Base-by-base conservation (phyloP, 1,140 invertebrate genomes). In the Chionoecetes opilio region DNA sequence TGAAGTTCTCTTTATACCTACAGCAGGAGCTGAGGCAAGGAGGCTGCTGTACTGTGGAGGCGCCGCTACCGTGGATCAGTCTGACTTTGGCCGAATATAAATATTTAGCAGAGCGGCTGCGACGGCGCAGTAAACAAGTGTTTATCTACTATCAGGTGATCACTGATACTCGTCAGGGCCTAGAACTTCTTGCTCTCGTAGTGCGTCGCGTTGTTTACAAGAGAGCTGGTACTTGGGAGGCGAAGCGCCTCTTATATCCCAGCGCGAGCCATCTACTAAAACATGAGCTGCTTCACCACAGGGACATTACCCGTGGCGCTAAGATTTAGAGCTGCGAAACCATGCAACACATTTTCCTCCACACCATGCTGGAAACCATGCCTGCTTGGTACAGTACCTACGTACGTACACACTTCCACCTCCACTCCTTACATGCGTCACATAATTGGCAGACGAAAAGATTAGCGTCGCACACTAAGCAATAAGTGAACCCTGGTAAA, bases 1-100 rank as follows among this genome's bases (percentile, higher is more conserved):
- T 91, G 89, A 91, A 91, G 89, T 91, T 91, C 89, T 91, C 89
- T 91, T 91, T 91, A 91, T 91, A 91, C 63, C 53, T 38, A 14
- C 89, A 75, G 41, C 46, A 34, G 89, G 41, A 91, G 89, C 89
- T n/a, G 31, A 14, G 34, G 11, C 63, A 92, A 17, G 31, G 91
- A 31, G 3, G 75, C 14, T 34, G 75, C 46, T 29, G 75, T 17
- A 63, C 21, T 14, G 1, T 31, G 3, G 82, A 34, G 6, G 34
- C 0, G 32, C 17, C 6, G 91, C n/a, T n/a, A 26, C 8, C 29
- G 11, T 21, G 26, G 37, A 63, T 3, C 31, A 63, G 89, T 37
- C 5, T 37, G 37, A 8, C 31, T 87, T 6, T 21, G 85, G 34
- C 11, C 63, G 11, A 75, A 75, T 75, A 26, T 75, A 75, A 75